phyloP scores from a whole-genome alignment of 2,888 invertebrate genomes.

The Monoplex corrugatus region DNA sequence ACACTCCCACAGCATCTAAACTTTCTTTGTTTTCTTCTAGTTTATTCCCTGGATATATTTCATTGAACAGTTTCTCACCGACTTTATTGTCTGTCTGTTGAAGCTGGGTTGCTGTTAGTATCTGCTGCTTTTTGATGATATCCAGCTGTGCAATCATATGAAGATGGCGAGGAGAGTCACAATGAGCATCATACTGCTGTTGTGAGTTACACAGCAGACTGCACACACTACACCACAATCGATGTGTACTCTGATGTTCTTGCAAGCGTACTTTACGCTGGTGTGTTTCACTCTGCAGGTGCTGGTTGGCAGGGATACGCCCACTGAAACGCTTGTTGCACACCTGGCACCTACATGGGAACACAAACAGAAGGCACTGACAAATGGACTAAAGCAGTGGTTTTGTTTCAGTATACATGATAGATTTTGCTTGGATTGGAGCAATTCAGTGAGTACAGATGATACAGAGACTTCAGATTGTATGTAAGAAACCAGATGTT shows the following conservation, averaged over 20 bases:
- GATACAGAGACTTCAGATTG: too few relatives aligned
- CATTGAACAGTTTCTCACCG: neutral
- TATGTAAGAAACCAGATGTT: too few relatives aligned
- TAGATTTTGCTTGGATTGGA: too few relatives aligned
- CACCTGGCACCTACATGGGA: constrained; percentile 57
- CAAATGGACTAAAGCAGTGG: too few relatives aligned
- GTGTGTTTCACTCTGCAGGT: constrained; percentile 63
- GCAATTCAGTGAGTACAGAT: too few relatives aligned
- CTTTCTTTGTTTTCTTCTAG: neutral
- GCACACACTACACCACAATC: constrained; percentile 58
- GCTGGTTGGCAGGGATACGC: constrained; percentile 62
- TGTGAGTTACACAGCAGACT: constrained; percentile 58
- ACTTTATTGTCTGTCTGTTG: neutral
- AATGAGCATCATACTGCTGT: constrained; percentile 55
- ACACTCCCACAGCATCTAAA: neutral
- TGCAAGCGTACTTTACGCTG: constrained; percentile 54
- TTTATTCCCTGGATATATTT: neutral
- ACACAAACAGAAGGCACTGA: neutral
- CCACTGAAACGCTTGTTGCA: constrained; percentile 66
- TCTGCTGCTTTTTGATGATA: neutral
- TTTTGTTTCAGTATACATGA: too few relatives aligned
- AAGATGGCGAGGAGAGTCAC: constrained; percentile 60
- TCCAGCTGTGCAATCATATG: constrained; percentile 56
- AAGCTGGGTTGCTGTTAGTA: constrained; percentile 11
- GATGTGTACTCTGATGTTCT: constrained; percentile 23